Percentiles rank a stretch among this genome's conserved stretches.
phyloP scores from a whole-genome alignment of 2,797 vertebrate genomes.

The Trachops cirrhosus region DNA sequence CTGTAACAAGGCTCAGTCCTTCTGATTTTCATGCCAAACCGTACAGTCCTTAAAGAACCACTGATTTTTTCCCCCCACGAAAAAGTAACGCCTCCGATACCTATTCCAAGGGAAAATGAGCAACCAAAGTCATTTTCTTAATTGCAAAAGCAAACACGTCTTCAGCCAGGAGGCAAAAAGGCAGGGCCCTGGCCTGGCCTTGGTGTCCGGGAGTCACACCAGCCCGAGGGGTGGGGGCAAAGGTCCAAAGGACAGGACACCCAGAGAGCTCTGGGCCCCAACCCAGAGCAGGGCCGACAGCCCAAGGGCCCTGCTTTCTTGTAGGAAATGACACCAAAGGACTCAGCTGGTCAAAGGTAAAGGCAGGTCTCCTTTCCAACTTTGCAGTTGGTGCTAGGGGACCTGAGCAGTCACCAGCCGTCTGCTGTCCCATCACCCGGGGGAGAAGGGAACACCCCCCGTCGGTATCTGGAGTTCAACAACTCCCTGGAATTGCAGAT shows the following conservation, averaged over 20 bases:
- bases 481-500: neutral
- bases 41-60: neutral
- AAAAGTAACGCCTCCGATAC: neutral
- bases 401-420: neutral
- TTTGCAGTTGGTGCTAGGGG: neutral
- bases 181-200: neutral
- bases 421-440: neutral
- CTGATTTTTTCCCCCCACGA: neutral
- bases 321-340: neutral
- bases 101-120: constrained; percentile 25
- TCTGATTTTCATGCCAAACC: constrained; percentile 33
- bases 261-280: neutral
- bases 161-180: neutral
- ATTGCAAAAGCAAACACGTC: neutral
- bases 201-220: neutral
- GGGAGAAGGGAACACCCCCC: neutral
- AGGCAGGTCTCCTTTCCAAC: neutral
- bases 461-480: neutral
- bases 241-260: neutral
- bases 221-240: neutral
- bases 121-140: neutral
- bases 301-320: neutral
- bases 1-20: constrained; percentile 45
- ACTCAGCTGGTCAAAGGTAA: neutral
- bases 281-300: neutral